A percentile compares a stretch with the other conserved stretches of the same genome.
phyloP scores from a whole-genome alignment of 1,140 invertebrate species.

The Aphidius ervi region DNA sequence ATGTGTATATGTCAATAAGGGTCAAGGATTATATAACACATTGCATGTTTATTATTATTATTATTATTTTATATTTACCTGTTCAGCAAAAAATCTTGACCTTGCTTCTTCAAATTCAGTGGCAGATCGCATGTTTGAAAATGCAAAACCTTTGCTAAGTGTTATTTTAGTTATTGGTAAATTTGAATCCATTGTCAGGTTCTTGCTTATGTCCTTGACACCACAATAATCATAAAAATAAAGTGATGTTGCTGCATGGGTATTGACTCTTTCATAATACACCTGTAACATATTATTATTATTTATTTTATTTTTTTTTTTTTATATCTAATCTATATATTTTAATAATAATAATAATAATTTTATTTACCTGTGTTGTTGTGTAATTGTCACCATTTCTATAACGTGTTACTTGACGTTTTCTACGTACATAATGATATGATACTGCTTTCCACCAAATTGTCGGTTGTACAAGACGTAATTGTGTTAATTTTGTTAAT shows the following conservation, averaged over 20 bases:
- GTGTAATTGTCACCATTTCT: slow-evolving; percentile 80
- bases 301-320: slow-evolving; percentile 18
- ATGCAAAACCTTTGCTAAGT: slow-evolving; percentile 78
- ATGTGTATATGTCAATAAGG: too few relatives aligned
- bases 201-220: slow-evolving; percentile 75
- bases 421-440: slow-evolving; percentile 79
- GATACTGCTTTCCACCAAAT: slow-evolving; percentile 89
- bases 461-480: slow-evolving; percentile 70
- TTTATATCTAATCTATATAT: neutral
- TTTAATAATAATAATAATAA: neutral
- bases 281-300: slow-evolving; percentile 54
- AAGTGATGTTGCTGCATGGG: slow-evolving; percentile 71
- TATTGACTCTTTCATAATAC: slow-evolving; percentile 81
- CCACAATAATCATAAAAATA: slow-evolving; percentile 78
- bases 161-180: slow-evolving; percentile 73
- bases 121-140: slow-evolving; percentile 74
- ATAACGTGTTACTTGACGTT: slow-evolving; percentile 72
- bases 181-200: slow-evolving; percentile 62
- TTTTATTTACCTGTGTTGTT: slow-evolving; percentile 65
- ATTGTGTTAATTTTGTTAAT: slow-evolving; percentile 63
- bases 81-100: slow-evolving; percentile 74
- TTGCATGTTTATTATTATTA: neutral
- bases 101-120: slow-evolving; percentile 82
- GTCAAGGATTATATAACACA: neutral
- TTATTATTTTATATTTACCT: slow-evolving; percentile 30